A percentile compares a stretch with the other conserved stretches of the same genome.
Conservation (phyloP, 1,140 invertebrate genomes). For the Manduca sexta region DNA sequence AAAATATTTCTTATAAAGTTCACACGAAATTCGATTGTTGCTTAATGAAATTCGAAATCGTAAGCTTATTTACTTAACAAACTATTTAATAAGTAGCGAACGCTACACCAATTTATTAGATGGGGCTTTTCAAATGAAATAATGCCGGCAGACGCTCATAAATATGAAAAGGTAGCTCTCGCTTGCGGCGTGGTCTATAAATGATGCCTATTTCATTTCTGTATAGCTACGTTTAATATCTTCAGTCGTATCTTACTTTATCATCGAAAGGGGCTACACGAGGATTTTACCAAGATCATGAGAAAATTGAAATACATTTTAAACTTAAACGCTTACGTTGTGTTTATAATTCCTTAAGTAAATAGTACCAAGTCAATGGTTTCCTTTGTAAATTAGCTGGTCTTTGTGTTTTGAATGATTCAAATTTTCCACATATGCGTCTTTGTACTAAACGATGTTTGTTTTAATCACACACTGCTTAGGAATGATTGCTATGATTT, state of each 20-base stretch:
- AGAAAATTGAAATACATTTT: too few relatives aligned
- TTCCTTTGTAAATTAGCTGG: too few relatives aligned
- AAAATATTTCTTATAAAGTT: conserved; percentile 11
- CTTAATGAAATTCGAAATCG: conserved; percentile 5
- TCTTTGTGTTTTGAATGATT: too few relatives aligned
- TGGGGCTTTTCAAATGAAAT: conserved; percentile 11
- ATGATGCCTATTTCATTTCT: background rate
- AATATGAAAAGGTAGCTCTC: conserved; percentile 16
- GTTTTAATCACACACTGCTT: too few relatives aligned
- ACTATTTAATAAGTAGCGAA: conserved; percentile 9
- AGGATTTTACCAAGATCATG: too few relatives aligned
- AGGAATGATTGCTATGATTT: too few relatives aligned
- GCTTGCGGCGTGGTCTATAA: background rate
- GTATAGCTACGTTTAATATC: too few relatives aligned
- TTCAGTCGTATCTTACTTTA: too few relatives aligned
- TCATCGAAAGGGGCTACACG: too few relatives aligned
- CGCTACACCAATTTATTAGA: conserved; percentile 12
- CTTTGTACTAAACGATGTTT: too few relatives aligned
- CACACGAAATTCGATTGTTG: conserved; percentile 14
- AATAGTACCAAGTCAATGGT: background rate
- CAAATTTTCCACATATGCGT: too few relatives aligned
- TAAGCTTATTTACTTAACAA: conserved; percentile 10
- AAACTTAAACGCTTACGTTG: too few relatives aligned
- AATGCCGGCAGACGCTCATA: conserved; percentile 15
- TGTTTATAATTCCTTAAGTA: background rate